Conservation (phyloP, 2,888 invertebrate genomes). For the Mimumesa dahlbomi region DNA sequence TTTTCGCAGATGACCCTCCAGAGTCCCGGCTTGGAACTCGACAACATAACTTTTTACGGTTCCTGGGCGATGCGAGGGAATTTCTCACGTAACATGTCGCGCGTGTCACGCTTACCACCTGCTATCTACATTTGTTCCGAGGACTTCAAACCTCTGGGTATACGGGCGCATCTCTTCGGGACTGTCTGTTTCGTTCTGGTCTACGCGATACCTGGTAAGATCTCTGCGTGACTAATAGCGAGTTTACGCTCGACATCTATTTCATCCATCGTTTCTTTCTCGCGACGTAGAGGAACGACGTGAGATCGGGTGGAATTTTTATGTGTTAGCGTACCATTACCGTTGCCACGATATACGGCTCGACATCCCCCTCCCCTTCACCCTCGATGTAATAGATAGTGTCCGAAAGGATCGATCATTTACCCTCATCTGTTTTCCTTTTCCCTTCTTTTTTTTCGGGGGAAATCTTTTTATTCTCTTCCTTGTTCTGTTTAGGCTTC, state of each 20-base stretch:
- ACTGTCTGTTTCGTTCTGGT: slow-evolving; percentile 87
- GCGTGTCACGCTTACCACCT: slow-evolving; percentile 57
- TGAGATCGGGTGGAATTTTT: not conserved
- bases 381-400: no score
- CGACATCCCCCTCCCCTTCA: no score
- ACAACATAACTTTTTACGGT: slow-evolving; percentile 62
- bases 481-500: slow-evolving; percentile 81
- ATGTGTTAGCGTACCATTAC: no score
- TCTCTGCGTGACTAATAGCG: slow-evolving; percentile 14
- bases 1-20: slow-evolving; percentile 66
- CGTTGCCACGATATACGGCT: no score
- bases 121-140: slow-evolving; percentile 85
- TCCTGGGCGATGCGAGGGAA: slow-evolving; percentile 47
- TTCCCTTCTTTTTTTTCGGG: not conserved
- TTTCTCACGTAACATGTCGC: slow-evolving; percentile 28
- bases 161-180: slow-evolving; percentile 84
- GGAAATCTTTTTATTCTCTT: not conserved
- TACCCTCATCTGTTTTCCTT: slow-evolving; percentile 1
- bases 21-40: slow-evolving; percentile 57
- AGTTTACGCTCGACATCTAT: not conserved
- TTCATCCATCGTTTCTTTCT: not conserved
- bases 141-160: slow-evolving; percentile 83
- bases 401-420: not conserved
- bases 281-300: not conserved
- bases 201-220: slow-evolving; percentile 88